phyloP scores from a whole-genome alignment of 2,113 vertebrate genomes.

The Bambusicola thoracicus region DNA sequence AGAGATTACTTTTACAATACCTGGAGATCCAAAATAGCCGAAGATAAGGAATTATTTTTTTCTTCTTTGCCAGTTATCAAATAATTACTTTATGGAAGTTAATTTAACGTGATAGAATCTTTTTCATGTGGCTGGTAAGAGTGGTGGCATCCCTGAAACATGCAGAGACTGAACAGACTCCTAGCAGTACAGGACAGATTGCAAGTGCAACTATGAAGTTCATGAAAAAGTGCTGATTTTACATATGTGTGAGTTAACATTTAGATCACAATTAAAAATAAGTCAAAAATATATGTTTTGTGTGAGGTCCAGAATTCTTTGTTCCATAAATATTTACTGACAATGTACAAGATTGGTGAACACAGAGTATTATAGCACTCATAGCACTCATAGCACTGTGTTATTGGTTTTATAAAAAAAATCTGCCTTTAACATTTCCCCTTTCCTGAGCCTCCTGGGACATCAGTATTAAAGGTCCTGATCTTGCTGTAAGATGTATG shows the following conservation, averaged over 20 bases:
- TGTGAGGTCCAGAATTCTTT: background rate
- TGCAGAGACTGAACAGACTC: background rate
- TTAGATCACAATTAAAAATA: background rate
- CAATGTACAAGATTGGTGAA: background rate
- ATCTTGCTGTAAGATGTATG: slow-evolving; percentile 7
- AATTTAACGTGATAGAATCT: background rate
- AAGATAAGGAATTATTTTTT: background rate
- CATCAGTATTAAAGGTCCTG: background rate
- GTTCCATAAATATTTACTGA: background rate
- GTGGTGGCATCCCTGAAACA: background rate
- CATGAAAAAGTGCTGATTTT: background rate
- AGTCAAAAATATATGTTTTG: background rate
- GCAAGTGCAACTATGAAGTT: slow-evolving; percentile 5
- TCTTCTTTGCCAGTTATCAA: slow-evolving; percentile 32
- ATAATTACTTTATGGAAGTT: slow-evolving; percentile 36
- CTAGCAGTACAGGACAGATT: background rate
- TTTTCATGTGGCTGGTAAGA: background rate
- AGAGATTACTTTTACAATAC: slow-evolving; percentile 30
- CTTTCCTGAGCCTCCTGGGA: slow-evolving; percentile 1
- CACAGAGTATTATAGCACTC: background rate
- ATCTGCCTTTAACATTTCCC: background rate
- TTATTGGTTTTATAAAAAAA: background rate
- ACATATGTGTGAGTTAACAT: background rate
- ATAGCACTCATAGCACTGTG: background rate
- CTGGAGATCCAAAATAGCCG: background rate